Evolutionary conservation across 2,113 vertebrate species (phyloP).

Genomic region (Pseudopipra pipra): DNA sequence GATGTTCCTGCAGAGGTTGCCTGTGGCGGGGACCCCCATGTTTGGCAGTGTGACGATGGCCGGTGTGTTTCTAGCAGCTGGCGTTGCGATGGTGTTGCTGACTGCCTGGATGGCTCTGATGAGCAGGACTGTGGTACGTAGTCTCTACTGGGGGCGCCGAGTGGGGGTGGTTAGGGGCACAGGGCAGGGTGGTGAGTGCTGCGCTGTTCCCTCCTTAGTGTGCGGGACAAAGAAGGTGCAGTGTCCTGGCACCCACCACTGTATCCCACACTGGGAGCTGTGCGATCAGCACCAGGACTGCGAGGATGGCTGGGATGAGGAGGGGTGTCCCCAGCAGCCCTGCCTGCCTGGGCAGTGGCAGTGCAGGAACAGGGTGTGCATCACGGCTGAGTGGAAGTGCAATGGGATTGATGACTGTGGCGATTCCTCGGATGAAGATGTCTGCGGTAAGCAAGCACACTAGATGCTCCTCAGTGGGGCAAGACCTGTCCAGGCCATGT

Average conservation of each 20-base stretch:
- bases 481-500: background rate
- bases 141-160: background rate
- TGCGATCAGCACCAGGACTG: conserved; percentile 80
- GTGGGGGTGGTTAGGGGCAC: accelerated
- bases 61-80: conserved; percentile 77
- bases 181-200: background rate
- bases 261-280: conserved; percentile 71
- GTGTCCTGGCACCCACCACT: conserved; percentile 76
- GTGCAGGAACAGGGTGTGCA: conserved; percentile 82
- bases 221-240: conserved; percentile 75
- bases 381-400: conserved; percentile 87
- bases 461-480: background rate
- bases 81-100: conserved; percentile 82
- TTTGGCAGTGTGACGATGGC: conserved; percentile 89
- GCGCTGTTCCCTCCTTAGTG: background rate
- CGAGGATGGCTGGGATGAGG: conserved; percentile 77
- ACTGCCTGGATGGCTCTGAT: conserved; percentile 90
- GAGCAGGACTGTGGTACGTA: conserved; percentile 84
- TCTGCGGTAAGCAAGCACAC: conserved; percentile 42
- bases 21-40: conserved; percentile 46
- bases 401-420: conserved; percentile 86
- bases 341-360: conserved; percentile 84
- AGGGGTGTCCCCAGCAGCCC: conserved; percentile 68
- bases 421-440: conserved; percentile 86
- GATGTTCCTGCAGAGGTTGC: conserved; percentile 28